These are phyloP conservation scores for Lithosia quadra DNA, from an alignment of 2,888 invertebrate species.

Conservation along the genomic window DNA sequence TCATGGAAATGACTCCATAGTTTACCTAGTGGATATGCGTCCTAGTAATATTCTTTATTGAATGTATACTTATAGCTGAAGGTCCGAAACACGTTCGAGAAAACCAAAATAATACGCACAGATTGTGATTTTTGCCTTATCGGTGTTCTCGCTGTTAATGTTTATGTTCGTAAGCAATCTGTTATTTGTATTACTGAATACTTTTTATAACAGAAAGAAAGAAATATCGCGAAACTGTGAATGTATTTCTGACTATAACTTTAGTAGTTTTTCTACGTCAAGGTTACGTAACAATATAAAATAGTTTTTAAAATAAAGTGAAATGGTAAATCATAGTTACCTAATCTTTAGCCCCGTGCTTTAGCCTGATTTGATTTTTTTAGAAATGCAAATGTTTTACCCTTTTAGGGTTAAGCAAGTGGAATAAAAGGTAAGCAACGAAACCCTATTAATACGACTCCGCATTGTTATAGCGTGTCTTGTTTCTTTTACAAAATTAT, in stretches of 20 bases:
- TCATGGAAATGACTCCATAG: neutral
- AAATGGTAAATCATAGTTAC: no score
- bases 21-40: neutral
- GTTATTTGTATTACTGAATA: constrained; percentile 49
- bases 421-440: no score
- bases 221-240: neutral
- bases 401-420: no score
- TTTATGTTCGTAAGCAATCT: constrained; percentile 55
- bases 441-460: no score
- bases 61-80: constrained; percentile 28
- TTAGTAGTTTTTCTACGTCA: neutral
- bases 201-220: neutral
- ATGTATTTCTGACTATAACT: neutral
- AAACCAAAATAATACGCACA: constrained; percentile 63
- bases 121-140: constrained; percentile 76
- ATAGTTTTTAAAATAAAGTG: neutral
- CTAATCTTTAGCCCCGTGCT: no score
- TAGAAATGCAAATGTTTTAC: neutral
- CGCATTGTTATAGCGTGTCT: no score
- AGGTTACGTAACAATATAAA: neutral
- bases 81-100: constrained; percentile 45
- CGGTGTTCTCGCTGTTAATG: constrained; percentile 65
- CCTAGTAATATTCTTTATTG: constrained; percentile 4
- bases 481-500: no score
- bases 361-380: no score